Conservation (phyloP, 2,797 vertebrate genomes). For the Alfaro cultratus region DNA sequence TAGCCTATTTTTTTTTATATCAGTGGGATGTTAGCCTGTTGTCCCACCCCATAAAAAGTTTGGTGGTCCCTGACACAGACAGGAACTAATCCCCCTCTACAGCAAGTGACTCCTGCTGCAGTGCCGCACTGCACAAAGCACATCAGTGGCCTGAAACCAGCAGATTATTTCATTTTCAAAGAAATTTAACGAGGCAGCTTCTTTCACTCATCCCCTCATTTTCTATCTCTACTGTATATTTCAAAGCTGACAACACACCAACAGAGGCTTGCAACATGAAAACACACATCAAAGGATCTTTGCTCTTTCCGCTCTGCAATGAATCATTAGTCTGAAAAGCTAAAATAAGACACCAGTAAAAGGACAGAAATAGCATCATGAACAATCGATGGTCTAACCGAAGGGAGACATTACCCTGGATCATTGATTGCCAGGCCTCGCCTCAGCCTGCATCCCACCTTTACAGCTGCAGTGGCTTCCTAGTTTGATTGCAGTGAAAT, state of each 20-base stretch:
- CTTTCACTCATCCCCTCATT: constrained; percentile 25
- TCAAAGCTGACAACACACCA: constrained; percentile 21
- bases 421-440: constrained; percentile 56
- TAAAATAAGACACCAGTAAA: constrained; percentile 68
- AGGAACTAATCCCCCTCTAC: constrained; percentile 41
- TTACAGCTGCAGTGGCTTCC: constrained; percentile 20
- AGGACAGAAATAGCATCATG: constrained; percentile 67
- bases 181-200: constrained; percentile 35
- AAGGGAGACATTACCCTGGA: constrained; percentile 47
- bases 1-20: neutral
- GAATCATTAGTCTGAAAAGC: constrained; percentile 63
- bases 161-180: constrained; percentile 66
- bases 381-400: constrained; percentile 61
- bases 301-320: constrained; percentile 51
- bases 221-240: constrained; percentile 15
- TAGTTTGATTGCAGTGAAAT: constrained; percentile 25
- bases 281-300: constrained; percentile 35
- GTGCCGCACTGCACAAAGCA: constrained; percentile 63
- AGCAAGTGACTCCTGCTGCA: constrained; percentile 51
- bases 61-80: constrained; percentile 22
- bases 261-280: constrained; percentile 41
- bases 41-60: constrained; percentile 23
- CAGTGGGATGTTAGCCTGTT: constrained; percentile 14
- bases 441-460: constrained; percentile 33
- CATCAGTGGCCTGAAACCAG: constrained; percentile 52